Evolutionary conservation across 1,140 invertebrate species (phyloP), one percentile per base, ranked within the genome.

Genomic region (Scaptomyza graminum): DNA sequence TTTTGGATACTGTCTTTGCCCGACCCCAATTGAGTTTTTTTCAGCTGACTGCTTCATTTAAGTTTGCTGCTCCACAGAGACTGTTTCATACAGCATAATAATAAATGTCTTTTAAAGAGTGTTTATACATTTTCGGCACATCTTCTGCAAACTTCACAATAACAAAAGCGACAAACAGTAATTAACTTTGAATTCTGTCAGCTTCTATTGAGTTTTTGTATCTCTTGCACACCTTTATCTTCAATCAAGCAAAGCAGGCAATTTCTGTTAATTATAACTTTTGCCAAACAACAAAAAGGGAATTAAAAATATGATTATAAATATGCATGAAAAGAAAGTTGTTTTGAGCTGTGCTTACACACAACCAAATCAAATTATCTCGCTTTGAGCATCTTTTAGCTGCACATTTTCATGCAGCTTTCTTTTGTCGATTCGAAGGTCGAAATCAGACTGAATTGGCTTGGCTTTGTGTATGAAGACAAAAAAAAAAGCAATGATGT

Each of bases 331-430:
- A 59, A 6, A 46, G 13, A 39, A 18, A 59, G 31, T 56, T 71
- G 18, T 50, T 4, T 50, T 51, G 2, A 22, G 18, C 18, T 22
- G 18, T 22, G 18, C 18, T 22, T 22, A 22, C 18, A 22, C 34
- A 37, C 34, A 41, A 41, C 8, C 37, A 41, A 66, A 71, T 60
- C 37, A 52, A 54, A 54, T 71, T 71, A 71, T 71, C 68, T 34
- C 8, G 52, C 68, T 66, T 54, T 46, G 62, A 39, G 28, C 68
- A 71, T 71, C 68, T 71, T 59, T 71, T 15, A 12, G 37, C 39
- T 39, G 66, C 65, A 61, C 16, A 61, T 61, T 69, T 69, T 37
- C 49, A 49, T 66, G 47, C 62, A 57, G n/a, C 34, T 51, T 7
- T 15, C 51, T 54, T 65, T 64, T 71, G 61, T 65, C 31, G 31